These are phyloP conservation scores for Agriopis marginaria DNA, from an alignment of 2,888 invertebrate genomes.

Conservation along the genomic window DNA sequence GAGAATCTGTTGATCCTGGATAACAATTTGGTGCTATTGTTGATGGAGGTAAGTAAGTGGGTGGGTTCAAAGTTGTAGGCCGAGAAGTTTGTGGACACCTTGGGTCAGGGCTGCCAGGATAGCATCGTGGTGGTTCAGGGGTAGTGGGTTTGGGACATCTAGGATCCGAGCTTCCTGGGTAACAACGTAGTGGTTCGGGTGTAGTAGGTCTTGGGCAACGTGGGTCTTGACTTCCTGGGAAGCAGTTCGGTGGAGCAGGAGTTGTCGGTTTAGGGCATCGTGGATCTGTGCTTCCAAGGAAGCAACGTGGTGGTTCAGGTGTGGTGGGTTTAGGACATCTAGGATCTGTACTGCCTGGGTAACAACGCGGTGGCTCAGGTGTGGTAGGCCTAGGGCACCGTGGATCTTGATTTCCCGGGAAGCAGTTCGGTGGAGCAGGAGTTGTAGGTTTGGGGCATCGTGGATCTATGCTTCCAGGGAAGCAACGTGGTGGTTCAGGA, in stretches of 20 bases:
- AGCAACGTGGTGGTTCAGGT: slow-evolving; percentile 47
- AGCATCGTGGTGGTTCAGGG: slow-evolving; percentile 48
- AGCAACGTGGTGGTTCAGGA: slow-evolving; percentile 50
- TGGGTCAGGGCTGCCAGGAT: slow-evolving; percentile 55
- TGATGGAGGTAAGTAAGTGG: slow-evolving; percentile 55
- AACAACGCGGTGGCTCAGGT: slow-evolving; percentile 49
- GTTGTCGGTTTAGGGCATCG: slow-evolving; percentile 54
- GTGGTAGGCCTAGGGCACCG: slow-evolving; percentile 55
- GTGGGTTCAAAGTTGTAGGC: slow-evolving; percentile 49
- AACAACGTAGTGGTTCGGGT: slow-evolving; percentile 46
- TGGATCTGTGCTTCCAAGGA: slow-evolving; percentile 62
- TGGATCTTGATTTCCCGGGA: slow-evolving; percentile 50
- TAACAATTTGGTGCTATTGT: slow-evolving; percentile 50
- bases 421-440: too few relatives aligned
- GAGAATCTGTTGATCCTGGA: slow-evolving; percentile 57
- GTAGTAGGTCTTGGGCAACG: slow-evolving; percentile 54
- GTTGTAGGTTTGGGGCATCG: too few relatives aligned
- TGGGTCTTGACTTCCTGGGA: slow-evolving; percentile 52
- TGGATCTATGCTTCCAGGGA: slow-evolving; percentile 49
- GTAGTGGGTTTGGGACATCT: slow-evolving; percentile 48
- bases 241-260: slow-evolving; percentile 46
- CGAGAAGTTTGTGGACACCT: slow-evolving; percentile 54
- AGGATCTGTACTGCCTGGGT: slow-evolving; percentile 44
- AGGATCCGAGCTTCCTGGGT: slow-evolving; percentile 42
- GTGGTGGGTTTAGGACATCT: slow-evolving; percentile 53